Evolutionary conservation across 1,140 invertebrate genomes (phyloP), one percentile per base, ranked within the genome.

Genomic region (Solen grandis): DNA sequence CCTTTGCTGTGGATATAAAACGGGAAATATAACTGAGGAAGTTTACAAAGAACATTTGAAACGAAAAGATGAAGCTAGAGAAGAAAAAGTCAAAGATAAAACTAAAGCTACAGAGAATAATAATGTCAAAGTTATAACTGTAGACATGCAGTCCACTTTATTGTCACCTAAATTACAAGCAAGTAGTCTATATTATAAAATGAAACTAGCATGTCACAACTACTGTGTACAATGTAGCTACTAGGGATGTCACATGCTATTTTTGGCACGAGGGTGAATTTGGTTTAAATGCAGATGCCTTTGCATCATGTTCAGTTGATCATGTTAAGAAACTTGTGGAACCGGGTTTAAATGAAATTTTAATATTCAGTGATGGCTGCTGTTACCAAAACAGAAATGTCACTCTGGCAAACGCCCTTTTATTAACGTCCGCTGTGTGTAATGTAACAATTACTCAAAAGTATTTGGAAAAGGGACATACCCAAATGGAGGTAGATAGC

Each of bases 351-450:
- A 31, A 63, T 29, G 25, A 63, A 31, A 36, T 63, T 36, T 29
- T 68, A 46, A 29, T 68, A n/a, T 68, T 14, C 29, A 68, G 63
- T n/a, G 63, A 68, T 68, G 63, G 63, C 27, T 68, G 63, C 29
- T 16, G n/a, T n/a, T n/a, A n/a, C 36, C 63, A 68, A 46, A 68
- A 68, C 52, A 46, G 63, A 27, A 68, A 68, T 35, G 22, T 2
- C 29, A 68, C 22, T 27, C 27, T 68, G 16, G 29, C 63, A 46
- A 68, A 68, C 29, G 29, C 63, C 29, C 36, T 68, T 29, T 50
- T 16, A 5, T 35, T n/a, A n/a, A n/a, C n/a, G n/a, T n/a, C n/a
- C n/a, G n/a, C n/a, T n/a, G n/a, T n/a, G n/a, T n/a, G 4, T 50
- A 29, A 29, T 19, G 29, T 68, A n/a, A 8, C n/a, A 68, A 68